Evolutionary conservation across 2,113 vertebrate species (phyloP).

Genomic region (Forbesichthys agassizii): DNA sequence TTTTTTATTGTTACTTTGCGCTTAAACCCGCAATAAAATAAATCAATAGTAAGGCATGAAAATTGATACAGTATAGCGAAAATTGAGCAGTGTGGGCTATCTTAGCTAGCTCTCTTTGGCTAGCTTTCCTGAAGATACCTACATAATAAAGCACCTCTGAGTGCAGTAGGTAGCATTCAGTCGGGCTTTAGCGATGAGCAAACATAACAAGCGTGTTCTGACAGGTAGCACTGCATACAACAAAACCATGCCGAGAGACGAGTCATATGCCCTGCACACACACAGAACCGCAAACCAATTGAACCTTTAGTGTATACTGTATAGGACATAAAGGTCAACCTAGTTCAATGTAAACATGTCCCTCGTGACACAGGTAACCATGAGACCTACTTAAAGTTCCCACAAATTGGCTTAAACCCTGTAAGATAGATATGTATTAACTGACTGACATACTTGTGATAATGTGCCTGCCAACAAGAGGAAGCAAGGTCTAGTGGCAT

Average conservation of each 20-base stretch:
- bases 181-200: conserved; percentile 49
- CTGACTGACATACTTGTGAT: too few species aligned
- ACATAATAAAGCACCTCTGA: conserved; percentile 11
- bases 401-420: too few species aligned
- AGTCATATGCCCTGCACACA: conserved; percentile 26
- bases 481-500: too few species aligned
- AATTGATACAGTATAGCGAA: neutral
- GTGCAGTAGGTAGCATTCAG: conserved; percentile 27
- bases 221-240: conserved; percentile 47
- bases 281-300: conserved; percentile 11
- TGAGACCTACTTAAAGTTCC: neutral
- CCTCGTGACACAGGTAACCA: neutral
- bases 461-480: too few species aligned
- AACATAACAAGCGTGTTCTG: conserved; percentile 52
- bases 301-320: conserved; percentile 30
- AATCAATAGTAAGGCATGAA: neutral
- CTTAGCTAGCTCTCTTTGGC: neutral
- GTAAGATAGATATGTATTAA: too few species aligned
- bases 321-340: conserved; percentile 5
- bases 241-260: neutral
- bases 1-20: too few species aligned
- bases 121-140: neutral
- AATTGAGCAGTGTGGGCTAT: conserved; percentile 2
- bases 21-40: neutral
- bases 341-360: neutral